Evolutionary conservation across 2,797 vertebrate genomes (phyloP).

Genomic region (Apogon talboti): DNA sequence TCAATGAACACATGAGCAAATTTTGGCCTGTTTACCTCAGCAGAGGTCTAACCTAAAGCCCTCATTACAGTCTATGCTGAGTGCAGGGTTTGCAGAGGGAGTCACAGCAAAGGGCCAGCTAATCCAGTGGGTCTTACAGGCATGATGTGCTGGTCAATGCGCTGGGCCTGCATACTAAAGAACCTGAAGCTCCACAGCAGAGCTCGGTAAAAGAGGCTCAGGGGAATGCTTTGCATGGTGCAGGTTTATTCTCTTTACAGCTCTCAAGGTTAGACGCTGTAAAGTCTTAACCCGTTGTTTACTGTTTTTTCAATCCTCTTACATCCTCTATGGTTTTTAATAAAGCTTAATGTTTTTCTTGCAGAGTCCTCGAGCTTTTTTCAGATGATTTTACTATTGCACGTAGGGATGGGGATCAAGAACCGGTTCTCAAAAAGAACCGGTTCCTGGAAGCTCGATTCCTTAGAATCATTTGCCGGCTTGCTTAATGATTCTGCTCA

Average conservation of each 20-base stretch:
- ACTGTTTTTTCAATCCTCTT: conserved; percentile 23
- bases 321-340: background rate
- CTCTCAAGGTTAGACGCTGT: conserved; percentile 73
- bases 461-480: too few relatives aligned
- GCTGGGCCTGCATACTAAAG: conserved; percentile 71
- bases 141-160: conserved; percentile 80
- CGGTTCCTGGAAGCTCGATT: too few relatives aligned
- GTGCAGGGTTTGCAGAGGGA: conserved; percentile 63
- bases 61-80: conserved; percentile 78
- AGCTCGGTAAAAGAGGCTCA: conserved; percentile 70
- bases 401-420: too few relatives aligned
- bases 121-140: conserved; percentile 78
- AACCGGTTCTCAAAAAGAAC: too few relatives aligned
- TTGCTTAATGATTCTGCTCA: too few relatives aligned
- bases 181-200: conserved; percentile 59
- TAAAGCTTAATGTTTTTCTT: conserved; percentile 3
- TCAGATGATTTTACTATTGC: too few relatives aligned
- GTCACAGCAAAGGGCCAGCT: conserved; percentile 69
- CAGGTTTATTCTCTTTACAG: conserved; percentile 68
- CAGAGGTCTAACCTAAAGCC: conserved; percentile 67
- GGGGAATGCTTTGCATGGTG: conserved; percentile 69
- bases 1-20: conserved; percentile 67
- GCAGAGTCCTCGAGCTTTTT: background rate
- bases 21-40: conserved; percentile 73
- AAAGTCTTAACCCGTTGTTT: conserved; percentile 62